Percentiles rank a stretch among this genome's conserved stretches.
Conservation (phyloP, 2,797 vertebrate genomes). For the Alfaro cultratus region DNA sequence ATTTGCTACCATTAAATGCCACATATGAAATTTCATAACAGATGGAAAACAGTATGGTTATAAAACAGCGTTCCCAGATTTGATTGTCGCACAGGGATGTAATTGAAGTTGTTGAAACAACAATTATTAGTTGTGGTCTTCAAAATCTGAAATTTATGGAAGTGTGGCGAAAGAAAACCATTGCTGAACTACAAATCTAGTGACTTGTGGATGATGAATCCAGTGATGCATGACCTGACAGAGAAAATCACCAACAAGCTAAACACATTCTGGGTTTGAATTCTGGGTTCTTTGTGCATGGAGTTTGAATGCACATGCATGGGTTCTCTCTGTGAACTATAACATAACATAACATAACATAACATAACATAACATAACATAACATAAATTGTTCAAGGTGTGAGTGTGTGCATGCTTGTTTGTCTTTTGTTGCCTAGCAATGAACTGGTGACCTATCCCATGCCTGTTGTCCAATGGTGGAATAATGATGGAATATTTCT, state of each 20-base stretch:
- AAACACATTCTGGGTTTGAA: not conserved
- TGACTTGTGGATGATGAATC: not conserved
- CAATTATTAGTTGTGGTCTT: not conserved
- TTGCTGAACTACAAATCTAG: not conserved
- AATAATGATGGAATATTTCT: not conserved
- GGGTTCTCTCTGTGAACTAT: not conserved
- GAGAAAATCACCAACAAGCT: no score
- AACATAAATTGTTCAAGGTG: not conserved
- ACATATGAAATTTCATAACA: not conserved
- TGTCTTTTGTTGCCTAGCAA: not conserved
- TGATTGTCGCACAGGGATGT: not conserved
- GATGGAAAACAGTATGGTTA: not conserved
- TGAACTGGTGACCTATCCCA: not conserved
- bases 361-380: no score
- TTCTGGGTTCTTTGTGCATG: not conserved
- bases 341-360: no score
- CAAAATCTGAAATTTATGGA: not conserved
- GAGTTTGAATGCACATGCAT: not conserved
- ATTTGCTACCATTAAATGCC: not conserved
- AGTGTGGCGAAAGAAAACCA: not conserved
- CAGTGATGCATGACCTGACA: not conserved
- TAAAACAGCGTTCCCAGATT: not conserved
- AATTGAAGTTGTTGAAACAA: not conserved
- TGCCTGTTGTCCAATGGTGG: not conserved
- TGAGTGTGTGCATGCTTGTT: not conserved